These are phyloP conservation scores for Aphelenchoides avenae DNA, from an alignment of 1,140 invertebrate species.

Conservation along the genomic window DNA sequence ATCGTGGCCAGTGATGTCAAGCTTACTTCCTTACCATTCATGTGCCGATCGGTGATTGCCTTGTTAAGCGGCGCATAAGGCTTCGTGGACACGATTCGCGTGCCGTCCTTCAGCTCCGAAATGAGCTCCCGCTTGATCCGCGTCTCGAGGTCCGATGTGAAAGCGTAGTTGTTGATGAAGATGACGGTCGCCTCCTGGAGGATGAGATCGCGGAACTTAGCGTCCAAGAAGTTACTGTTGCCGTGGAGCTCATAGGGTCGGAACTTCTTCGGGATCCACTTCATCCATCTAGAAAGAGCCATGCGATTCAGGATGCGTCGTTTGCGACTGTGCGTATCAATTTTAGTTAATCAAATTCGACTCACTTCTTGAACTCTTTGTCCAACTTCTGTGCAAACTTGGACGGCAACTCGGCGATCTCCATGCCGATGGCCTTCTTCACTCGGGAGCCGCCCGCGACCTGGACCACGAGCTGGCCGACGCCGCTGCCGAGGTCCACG, in stretches of 20 bases:
- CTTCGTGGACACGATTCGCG: slow-evolving; percentile 50
- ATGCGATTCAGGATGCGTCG: too few species aligned
- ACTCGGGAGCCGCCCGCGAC: slow-evolving; percentile 50
- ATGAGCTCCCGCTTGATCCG: slow-evolving; percentile 50
- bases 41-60: slow-evolving; percentile 44
- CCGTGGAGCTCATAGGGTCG: slow-evolving; percentile 40
- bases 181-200: slow-evolving; percentile 55
- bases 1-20: too few species aligned
- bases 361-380: slow-evolving; percentile 45
- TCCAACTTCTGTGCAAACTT: slow-evolving; percentile 49
- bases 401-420: slow-evolving; percentile 46
- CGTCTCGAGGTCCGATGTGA: slow-evolving; percentile 48
- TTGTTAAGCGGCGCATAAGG: slow-evolving; percentile 42
- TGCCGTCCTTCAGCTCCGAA: slow-evolving; percentile 48
- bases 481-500: slow-evolving; percentile 52
- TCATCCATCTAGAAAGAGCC: slow-evolving; percentile 53
- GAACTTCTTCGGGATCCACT: slow-evolving; percentile 49
- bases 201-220: slow-evolving; percentile 53
- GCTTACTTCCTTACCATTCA: too few species aligned
- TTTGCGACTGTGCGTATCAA: too few species aligned
- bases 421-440: slow-evolving; percentile 50
- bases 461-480: slow-evolving; percentile 53
- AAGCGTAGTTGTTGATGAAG: slow-evolving; percentile 59
- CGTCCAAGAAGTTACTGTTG: slow-evolving; percentile 54
- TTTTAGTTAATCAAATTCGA: too few species aligned